A percentile compares a stretch with the other conserved stretches of the same genome.
Conservation (phyloP, 2,888 invertebrate species). For the Keiferia lycopersicella region DNA sequence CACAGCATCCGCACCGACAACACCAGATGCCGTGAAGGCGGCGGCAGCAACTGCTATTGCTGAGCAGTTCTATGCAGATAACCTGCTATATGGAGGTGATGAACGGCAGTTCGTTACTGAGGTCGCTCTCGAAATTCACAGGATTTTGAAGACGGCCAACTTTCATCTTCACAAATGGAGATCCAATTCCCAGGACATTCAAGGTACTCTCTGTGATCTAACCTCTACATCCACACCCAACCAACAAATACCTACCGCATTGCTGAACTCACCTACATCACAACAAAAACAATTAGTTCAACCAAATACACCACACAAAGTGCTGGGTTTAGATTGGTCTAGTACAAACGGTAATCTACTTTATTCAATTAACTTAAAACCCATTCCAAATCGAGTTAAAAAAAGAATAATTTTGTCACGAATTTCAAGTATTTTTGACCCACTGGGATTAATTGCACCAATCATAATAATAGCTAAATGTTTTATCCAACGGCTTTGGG, state of each 20-base stretch:
- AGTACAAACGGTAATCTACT: neutral
- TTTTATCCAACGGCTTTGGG: slow-evolving; percentile 21
- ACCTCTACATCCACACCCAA: slow-evolving; percentile 11
- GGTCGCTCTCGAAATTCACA: slow-evolving; percentile 14
- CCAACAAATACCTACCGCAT: neutral
- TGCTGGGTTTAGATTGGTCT: slow-evolving; percentile 1
- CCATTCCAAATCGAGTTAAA: slow-evolving; percentile 6
- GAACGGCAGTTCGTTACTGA: neutral
- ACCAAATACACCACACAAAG: neutral
- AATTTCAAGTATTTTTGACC: slow-evolving; percentile 25
- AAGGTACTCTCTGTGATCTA: slow-evolving; percentile 1
- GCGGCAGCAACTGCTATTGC: neutral
- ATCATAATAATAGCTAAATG: slow-evolving; percentile 17
- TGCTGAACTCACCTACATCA: no score
- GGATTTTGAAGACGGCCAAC: slow-evolving; percentile 8
- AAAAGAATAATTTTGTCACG: slow-evolving; percentile 19
- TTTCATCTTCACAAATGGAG: slow-evolving; percentile 25
- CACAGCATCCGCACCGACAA: no score
- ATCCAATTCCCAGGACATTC: slow-evolving; percentile 14
- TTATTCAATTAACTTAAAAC: neutral
- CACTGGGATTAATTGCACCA: slow-evolving; percentile 21
- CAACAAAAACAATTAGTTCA: neutral
- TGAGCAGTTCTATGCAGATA: neutral
- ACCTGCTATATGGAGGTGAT: neutral
- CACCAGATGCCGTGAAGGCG: neutral